phyloP scores from a whole-genome alignment of 2,797 vertebrate species.

The Pyrocephalus nanus region DNA sequence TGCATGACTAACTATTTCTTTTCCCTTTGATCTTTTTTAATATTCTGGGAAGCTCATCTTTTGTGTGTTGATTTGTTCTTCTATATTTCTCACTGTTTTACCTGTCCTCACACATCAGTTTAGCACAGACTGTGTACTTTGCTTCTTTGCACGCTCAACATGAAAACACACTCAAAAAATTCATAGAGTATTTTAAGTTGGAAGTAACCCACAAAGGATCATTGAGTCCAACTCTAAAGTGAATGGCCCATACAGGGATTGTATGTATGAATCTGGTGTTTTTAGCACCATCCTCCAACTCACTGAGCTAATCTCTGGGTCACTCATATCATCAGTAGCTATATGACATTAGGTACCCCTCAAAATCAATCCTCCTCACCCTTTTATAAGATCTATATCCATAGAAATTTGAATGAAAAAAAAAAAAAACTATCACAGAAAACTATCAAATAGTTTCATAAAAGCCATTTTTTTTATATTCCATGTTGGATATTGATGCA shows the following conservation, averaged over 20 bases:
- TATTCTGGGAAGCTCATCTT: background rate
- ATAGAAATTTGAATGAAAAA: background rate
- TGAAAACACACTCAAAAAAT: background rate
- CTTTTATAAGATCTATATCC: background rate
- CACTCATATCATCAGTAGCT: background rate
- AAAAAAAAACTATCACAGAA: background rate
- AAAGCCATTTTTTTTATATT: background rate
- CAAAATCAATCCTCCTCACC: background rate
- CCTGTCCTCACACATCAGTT: background rate
- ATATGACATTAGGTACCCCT: background rate
- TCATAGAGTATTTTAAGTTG: background rate
- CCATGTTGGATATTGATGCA: background rate
- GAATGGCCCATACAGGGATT: background rate
- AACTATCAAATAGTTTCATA: background rate
- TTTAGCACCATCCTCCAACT: background rate
- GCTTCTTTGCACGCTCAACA: background rate
- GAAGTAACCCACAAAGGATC: background rate
- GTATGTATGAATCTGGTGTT: background rate
- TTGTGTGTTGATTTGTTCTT: background rate
- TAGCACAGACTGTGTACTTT: background rate
- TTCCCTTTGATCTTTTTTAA: background rate
- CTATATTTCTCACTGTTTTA: background rate
- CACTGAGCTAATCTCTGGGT: background rate
- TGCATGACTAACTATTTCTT: background rate
- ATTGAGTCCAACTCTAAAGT: background rate